Evolutionary conservation across 2,888 invertebrate genomes (phyloP), one percentile per base, ranked within the genome.

Genomic region (Parnassius smintheus): DNA sequence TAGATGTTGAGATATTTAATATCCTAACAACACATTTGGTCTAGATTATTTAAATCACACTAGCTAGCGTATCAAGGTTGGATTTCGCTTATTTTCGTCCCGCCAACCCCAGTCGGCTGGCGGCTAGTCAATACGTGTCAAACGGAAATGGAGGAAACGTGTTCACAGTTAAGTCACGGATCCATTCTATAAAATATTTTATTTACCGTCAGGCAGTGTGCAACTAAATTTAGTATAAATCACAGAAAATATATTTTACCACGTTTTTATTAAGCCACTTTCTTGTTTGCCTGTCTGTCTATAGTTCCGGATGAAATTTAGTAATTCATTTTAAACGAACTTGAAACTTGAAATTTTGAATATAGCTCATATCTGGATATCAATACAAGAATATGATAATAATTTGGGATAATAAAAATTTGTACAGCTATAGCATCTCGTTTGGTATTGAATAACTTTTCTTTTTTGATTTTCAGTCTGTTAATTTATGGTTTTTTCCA

Each of bases 111-210:
- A 60, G 68, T 74, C 66, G 65, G 62, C 66, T 65, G 66, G 63
- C 66, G 65, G 66, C 61, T 71, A 72, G 76, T 82, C 78, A 77
- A 80, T 80, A 80, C 75, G 75, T 77, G 79, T 79, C 81, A 72
- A 59, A 58, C 68, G 65, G 67, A 72, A 82, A 83, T 82, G 80
- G 79, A 79, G 74, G 73, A 80, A 78, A 68, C 79, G 67, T 82
- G 80, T 81, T 74, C 62, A 18, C 49, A 13, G 41, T 56, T 56
- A 59, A 56, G 42, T 22, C 55, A 50, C 50, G 22, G 44, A 35
- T 25, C 35, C n/a, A 11, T 59, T 42, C 13, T 56, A 59, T 50
- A 48, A n/a, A 1, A 48, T 13, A 9, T 7, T 22, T 11, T 50
- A 51, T 48, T 51, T 22, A 44, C 12, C 35, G 46, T 25, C 46